Evolutionary conservation across 1,140 invertebrate genomes (phyloP).

Genomic region (Atta cephalotes): DNA sequence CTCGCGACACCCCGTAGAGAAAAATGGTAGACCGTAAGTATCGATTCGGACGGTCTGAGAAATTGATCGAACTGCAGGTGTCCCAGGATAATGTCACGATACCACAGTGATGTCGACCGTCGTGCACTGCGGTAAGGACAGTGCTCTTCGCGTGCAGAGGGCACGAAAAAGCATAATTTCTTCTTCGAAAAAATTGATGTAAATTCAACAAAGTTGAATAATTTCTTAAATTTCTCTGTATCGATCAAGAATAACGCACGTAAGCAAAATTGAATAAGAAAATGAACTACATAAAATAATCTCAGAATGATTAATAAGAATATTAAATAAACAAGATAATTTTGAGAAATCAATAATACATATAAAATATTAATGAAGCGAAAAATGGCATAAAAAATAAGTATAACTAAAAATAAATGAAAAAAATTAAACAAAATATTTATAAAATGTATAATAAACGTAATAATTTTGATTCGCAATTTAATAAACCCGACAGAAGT

Average conservation of each 20-base stretch:
- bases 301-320: neutral
- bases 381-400: neutral
- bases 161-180: neutral
- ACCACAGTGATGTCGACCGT: constrained; percentile 68
- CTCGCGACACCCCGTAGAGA: constrained; percentile 59
- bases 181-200: neutral
- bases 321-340: neutral
- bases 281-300: neutral
- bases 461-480: neutral
- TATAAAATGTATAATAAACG: neutral
- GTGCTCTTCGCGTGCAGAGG: constrained; percentile 22
- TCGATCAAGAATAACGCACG: neutral
- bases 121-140: constrained; percentile 64
- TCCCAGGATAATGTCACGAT: constrained; percentile 71
- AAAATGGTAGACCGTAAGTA: constrained; percentile 61
- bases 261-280: neutral
- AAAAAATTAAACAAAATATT: neutral
- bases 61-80: constrained; percentile 85
- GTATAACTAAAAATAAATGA: neutral
- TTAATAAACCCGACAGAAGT: constrained; percentile 2
- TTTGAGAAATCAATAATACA: constrained; percentile 14
- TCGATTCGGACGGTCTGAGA: constrained; percentile 66
- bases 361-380: neutral
- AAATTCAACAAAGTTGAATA: neutral
- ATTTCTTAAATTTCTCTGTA: neutral